A percentile compares a stretch with the other conserved stretches of the same genome.
These are phyloP conservation scores for Dysidea cf. avara DNA, from an alignment of 37 sponge, comb jelly and placozoan genomes.

Conservation along the genomic window DNA sequence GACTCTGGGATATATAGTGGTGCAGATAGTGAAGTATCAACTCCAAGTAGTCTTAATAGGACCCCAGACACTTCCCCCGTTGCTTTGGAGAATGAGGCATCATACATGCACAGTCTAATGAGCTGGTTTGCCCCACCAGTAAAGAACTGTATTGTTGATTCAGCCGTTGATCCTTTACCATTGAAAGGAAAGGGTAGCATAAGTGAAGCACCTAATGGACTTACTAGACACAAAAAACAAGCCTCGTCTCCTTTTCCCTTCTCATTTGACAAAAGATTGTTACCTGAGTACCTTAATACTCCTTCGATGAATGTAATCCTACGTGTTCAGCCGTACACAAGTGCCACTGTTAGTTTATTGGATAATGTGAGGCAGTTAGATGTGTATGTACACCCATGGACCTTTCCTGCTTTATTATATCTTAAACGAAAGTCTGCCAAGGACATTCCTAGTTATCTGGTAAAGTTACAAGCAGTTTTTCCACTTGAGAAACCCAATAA, in stretches of 20 bases:
- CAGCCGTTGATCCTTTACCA: background rate
- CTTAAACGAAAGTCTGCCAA: no score
- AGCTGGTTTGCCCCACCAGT: background rate
- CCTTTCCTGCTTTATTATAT: constrained; percentile 55
- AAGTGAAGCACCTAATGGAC: background rate
- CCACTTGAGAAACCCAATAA: background rate
- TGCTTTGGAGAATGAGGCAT: no score
- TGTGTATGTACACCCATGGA: constrained; percentile 61
- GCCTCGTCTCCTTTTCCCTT: background rate
- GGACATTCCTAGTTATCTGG: background rate
- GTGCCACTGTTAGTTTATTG: constrained; percentile 4
- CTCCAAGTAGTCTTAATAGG: no score
- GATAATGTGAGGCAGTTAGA: constrained; percentile 21
- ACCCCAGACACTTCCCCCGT: no score
- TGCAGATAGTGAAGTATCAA: no score
- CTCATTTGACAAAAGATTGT: no score
- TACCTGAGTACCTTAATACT: constrained; percentile 20
- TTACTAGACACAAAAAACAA: background rate
- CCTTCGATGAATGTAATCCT: constrained; percentile 30
- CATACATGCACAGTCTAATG: no score
- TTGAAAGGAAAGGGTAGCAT: background rate
- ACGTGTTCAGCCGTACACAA: constrained; percentile 54
- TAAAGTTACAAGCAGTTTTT: constrained; percentile 11
- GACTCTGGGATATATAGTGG: no score
- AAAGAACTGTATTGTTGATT: background rate